These are phyloP conservation scores for Pipistrellus nathusii DNA, from an alignment of 2,797 vertebrate genomes.

Conservation along the genomic window DNA sequence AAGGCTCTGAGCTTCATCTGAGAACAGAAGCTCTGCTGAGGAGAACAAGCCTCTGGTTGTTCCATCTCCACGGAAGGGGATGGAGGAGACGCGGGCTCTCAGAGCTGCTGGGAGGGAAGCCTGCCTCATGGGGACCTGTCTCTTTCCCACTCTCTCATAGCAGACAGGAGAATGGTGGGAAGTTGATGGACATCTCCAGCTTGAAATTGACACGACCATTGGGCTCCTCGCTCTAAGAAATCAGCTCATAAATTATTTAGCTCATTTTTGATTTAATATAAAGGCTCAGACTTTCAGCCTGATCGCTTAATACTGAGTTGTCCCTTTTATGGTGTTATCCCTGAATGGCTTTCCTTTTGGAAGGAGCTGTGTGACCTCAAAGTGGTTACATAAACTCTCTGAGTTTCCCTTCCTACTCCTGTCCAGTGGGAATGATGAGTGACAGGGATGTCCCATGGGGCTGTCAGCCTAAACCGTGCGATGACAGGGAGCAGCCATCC, in stretches of 20 bases:
- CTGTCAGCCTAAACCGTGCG: neutral
- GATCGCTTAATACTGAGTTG: neutral
- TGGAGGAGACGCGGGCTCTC: neutral
- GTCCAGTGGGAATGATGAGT: neutral
- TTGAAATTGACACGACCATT: neutral
- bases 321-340: neutral
- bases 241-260: neutral
- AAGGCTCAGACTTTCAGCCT: neutral
- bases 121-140: accelerated
- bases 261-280: neutral
- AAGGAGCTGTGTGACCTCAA: neutral
- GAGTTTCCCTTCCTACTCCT: neutral
- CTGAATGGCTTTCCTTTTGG: neutral
- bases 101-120: neutral
- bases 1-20: accelerated
- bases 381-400: neutral
- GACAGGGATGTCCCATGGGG: neutral
- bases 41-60: neutral
- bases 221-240: neutral
- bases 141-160: accelerated
- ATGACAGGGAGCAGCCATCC: neutral
- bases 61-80: accelerated
- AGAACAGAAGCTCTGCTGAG: neutral
- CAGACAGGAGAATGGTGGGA: neutral
- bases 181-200: neutral